Evolutionary conservation across 2,888 invertebrate species (phyloP), one percentile per base, ranked within the genome.

Genomic region (Tinea pellionella): DNA sequence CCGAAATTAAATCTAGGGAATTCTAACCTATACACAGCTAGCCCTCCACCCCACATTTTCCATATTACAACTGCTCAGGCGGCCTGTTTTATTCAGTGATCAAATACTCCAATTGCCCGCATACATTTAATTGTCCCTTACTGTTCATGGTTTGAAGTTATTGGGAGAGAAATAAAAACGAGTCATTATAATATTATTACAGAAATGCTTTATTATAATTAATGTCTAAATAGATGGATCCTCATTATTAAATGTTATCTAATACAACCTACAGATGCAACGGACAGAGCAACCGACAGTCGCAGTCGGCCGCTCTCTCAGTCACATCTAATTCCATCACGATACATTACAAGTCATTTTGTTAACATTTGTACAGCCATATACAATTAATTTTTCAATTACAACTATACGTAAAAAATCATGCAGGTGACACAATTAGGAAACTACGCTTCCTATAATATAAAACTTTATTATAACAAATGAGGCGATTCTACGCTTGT

Each of bases 151-250:
- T 3, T 24, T 24, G 24, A 24, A 24, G 24, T 24, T 24, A 24
- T 24, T 6, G 24, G 24, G 37, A 6, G 9, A 2, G 37, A 37
- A 37, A 37, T 37, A n/a, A 37, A 37, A 37, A 37, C 37, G 9
- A 37, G 24, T 2, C 37, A 37, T 47, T 47, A 84, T 85, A 85
- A 87, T 87, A 85, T 89, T 89, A 89, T 89, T 90, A 89, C 89
- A 89, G 89, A 89, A 90, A 89, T 89, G 88, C 89, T 90, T 89
- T 89, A 89, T 89, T 89, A 87, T 83, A 89, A 89, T 89, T 89
- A 89, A 89, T 89, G 87, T 89, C 89, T 89, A 89, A 89, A 87
- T 88, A 89, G 88, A 89, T 89, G 89, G 88, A 88, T 89, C 89
- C 87, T 89, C 88, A 88, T 86, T 37, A 81, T 84, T 24, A 87